These are phyloP conservation scores for Gymnarchus niloticus DNA, from an alignment of 2,113 vertebrate genomes.

Conservation along the genomic window DNA sequence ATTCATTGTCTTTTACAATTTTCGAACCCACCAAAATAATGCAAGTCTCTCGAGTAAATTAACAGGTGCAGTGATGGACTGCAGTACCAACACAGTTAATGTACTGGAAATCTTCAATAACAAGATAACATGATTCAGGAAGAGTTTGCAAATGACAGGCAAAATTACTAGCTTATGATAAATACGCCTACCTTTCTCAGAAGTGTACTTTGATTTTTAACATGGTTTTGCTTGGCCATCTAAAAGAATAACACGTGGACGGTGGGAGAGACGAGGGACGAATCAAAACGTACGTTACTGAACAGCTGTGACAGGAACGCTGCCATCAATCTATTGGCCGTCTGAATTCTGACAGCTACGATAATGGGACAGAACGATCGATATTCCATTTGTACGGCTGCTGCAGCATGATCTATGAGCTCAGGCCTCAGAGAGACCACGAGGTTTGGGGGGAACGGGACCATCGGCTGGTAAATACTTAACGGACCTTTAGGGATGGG, in stretches of 20 bases:
- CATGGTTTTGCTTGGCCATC: background rate
- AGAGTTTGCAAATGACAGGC: slow-evolving; percentile 1
- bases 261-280: slow-evolving; percentile 38
- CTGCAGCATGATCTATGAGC: slow-evolving; percentile 58
- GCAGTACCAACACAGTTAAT: slow-evolving; percentile 15
- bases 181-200: slow-evolving; percentile 2
- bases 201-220: slow-evolving; percentile 11
- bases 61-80: slow-evolving; percentile 1
- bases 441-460: slow-evolving; percentile 52
- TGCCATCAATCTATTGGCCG: slow-evolving; percentile 61
- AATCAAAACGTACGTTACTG: slow-evolving; percentile 44
- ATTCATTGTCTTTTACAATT: slow-evolving; percentile 13
- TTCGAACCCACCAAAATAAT: slow-evolving; percentile 18
- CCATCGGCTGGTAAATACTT: slow-evolving; percentile 42
- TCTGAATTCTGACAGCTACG: slow-evolving; percentile 59
- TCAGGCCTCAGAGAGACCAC: slow-evolving; percentile 49
- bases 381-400: slow-evolving; percentile 63
- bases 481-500: background rate
- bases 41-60: background rate
- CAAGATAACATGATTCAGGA: slow-evolving; percentile 18
- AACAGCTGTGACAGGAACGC: slow-evolving; percentile 46
- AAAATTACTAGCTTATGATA: background rate
- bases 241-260: background rate
- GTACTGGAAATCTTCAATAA: slow-evolving; percentile 12
- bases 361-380: slow-evolving; percentile 60